Percentiles rank a stretch among this genome's conserved stretches.
phyloP scores from a whole-genome alignment of 2,888 invertebrate species.

The Eustalomyia histrio region DNA sequence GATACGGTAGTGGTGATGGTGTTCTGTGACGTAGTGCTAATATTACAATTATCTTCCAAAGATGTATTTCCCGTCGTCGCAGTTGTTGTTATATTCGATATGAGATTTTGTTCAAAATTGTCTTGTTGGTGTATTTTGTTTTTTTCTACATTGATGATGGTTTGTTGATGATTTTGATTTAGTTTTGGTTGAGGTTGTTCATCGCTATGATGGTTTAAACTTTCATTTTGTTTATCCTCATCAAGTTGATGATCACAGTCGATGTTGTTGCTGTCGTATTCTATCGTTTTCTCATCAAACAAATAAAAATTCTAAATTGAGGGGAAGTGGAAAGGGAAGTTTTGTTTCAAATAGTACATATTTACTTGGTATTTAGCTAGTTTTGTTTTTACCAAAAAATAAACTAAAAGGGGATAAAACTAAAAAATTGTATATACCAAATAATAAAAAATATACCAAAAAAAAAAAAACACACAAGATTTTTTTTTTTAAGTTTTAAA shows the following conservation, averaged over 20 bases:
- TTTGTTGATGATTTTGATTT: neutral
- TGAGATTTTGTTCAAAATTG: neutral
- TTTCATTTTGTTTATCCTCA: constrained; percentile 16
- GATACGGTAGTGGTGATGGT: neutral
- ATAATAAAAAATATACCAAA: constrained; percentile 33
- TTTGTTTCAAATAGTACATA: constrained; percentile 42
- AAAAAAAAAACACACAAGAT: constrained; percentile 17
- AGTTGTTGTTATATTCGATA: constrained; percentile 3
- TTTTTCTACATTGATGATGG: neutral
- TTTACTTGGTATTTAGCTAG: constrained; percentile 57
- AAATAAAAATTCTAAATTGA: constrained; percentile 75
- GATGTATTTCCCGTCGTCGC: neutral
- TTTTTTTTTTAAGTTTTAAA: neutral
- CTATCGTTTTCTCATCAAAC: constrained; percentile 74
- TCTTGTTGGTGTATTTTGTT: neutral
- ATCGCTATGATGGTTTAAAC: constrained; percentile 5
- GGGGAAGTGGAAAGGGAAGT: constrained; percentile 71
- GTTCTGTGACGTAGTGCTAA: neutral
- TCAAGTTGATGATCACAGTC: constrained; percentile 12
- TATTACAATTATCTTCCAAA: neutral
- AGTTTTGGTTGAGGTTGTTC: neutral
- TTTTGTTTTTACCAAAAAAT: constrained; percentile 57
- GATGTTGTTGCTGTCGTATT: constrained; percentile 60
- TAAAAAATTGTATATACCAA: constrained; percentile 46
- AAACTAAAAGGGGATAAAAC: constrained; percentile 20